A percentile compares a stretch with the other conserved stretches of the same genome.
Evolutionary conservation across 2,113 vertebrate species (phyloP).

Genomic region (Sardina pilchardus): DNA sequence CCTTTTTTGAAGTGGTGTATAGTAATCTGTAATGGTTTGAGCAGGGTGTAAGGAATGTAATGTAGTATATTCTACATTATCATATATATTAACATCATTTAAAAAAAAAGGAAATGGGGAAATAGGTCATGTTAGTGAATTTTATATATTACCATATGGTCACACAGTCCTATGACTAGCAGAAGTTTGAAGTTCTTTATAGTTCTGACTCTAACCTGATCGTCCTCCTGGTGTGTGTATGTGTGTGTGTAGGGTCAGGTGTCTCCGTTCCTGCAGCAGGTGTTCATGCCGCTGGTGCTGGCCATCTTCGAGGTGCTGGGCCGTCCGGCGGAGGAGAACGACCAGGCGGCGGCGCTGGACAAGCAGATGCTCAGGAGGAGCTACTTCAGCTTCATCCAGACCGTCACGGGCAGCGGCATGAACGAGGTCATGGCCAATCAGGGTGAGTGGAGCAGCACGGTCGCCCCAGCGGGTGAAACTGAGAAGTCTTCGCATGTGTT

Average conservation of each 20-base stretch:
- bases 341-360: slow-evolving; percentile 94
- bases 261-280: slow-evolving; percentile 94
- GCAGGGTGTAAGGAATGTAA: too few relatives aligned
- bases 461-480: too few relatives aligned
- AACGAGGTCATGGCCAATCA: slow-evolving; percentile 95
- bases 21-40: too few relatives aligned
- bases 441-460: slow-evolving; percentile 69
- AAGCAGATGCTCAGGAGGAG: slow-evolving; percentile 95
- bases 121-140: too few relatives aligned
- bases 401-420: slow-evolving; percentile 90
- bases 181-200: not conserved
- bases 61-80: too few relatives aligned
- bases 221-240: not conserved
- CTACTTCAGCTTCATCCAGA: slow-evolving; percentile 95
- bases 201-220: not conserved
- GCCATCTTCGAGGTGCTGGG: slow-evolving; percentile 93
- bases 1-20: too few relatives aligned
- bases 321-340: slow-evolving; percentile 94
- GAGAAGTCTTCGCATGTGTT: too few relatives aligned
- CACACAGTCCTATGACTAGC: too few relatives aligned
- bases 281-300: slow-evolving; percentile 94
- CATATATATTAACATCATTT: too few relatives aligned
- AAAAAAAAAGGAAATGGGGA: too few relatives aligned
- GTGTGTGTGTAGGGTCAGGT: slow-evolving; percentile 80
- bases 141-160: too few relatives aligned